Percentiles rank a stretch among this genome's conserved stretches.
Evolutionary conservation across 2,797 vertebrate genomes (phyloP).

Genomic region (Alcedo atthis): DNA sequence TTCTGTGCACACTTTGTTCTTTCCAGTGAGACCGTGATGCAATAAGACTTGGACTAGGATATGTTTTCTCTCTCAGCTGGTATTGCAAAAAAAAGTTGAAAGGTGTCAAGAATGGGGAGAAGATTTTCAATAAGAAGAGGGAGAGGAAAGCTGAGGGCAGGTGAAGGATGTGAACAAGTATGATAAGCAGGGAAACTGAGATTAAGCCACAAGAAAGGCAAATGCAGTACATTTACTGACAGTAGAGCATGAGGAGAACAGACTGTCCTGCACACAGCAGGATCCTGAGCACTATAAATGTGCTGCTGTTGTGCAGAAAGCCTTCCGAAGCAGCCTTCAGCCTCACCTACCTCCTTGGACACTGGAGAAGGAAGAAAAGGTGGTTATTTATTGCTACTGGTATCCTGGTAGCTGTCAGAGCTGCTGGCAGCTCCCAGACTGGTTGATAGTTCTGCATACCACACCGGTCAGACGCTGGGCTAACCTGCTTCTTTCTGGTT

Average conservation of each 20-base stretch:
- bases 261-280: not conserved
- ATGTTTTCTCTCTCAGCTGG: slow-evolving; percentile 29
- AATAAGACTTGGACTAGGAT: not conserved
- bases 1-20: not conserved
- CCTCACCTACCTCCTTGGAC: not conserved
- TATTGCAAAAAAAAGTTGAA: slow-evolving; percentile 22
- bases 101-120: slow-evolving; percentile 7
- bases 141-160: slow-evolving; percentile 45
- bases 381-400: not conserved
- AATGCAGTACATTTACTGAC: not conserved
- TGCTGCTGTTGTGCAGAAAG: not conserved
- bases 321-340: not conserved
- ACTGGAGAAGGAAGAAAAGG: not conserved
- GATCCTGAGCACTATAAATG: not conserved
- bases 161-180: not conserved
- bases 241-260: not conserved
- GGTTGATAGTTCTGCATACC: not conserved
- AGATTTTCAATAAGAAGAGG: not conserved
- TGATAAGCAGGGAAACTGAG: not conserved
- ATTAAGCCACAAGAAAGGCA: not conserved
- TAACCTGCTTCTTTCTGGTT: not conserved
- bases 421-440: no score
- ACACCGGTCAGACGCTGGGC: not conserved
- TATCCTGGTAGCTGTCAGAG: not conserved
- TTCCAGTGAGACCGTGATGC: not conserved